Base-by-base conservation (phyloP, 2,113 vertebrate genomes). In the Collichthys lucidus region DNA sequence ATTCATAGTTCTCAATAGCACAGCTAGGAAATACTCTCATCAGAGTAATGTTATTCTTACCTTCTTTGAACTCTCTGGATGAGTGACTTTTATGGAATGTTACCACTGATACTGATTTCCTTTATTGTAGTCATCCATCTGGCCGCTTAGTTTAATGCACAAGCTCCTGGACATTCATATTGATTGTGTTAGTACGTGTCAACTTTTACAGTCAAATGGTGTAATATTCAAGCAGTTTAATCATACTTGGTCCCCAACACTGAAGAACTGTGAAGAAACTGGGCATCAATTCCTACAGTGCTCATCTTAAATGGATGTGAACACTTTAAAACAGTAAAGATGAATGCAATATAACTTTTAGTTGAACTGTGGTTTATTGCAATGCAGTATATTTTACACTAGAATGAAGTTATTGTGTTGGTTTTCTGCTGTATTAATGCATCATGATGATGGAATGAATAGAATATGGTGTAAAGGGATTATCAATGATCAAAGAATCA, bases 41-140 rank as follows among this genome's bases (percentile, higher is more conserved):
- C 52, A 60, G 53, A 69, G 4, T 24, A 42, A 10, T 85, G 44
- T 70, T 75, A 49, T 84, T 84, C 66, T 50, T 72, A 42, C 52
- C 14, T 29, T 49, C 35, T 82, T 24, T 83, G 61, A 78, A 72
- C 31, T 6, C 19, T 49, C 6, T 59, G 24, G 46, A 74, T 86
- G 71, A 64, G 24, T 49, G 19, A 65, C 31, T 49, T 74, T 52
- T 42, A 61, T 74, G 22, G 61, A 79, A 84, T 57, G 22, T 17
- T 29, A 42, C 29, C 8, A 12, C 62, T 84, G 68, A 63, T 44
- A 57, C 42, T 22, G 2, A 72, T 50, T 70, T 84, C 65, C 67
- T 67, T 49, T 10, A 44, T 4, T 59, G 35, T 59, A 16, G 31
- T 77, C 24, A 62, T 56, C 52, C 62, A 59, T 62, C 63, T 64